Base-by-base conservation (phyloP, 1,140 invertebrate species). In the Aricia agestis region DNA sequence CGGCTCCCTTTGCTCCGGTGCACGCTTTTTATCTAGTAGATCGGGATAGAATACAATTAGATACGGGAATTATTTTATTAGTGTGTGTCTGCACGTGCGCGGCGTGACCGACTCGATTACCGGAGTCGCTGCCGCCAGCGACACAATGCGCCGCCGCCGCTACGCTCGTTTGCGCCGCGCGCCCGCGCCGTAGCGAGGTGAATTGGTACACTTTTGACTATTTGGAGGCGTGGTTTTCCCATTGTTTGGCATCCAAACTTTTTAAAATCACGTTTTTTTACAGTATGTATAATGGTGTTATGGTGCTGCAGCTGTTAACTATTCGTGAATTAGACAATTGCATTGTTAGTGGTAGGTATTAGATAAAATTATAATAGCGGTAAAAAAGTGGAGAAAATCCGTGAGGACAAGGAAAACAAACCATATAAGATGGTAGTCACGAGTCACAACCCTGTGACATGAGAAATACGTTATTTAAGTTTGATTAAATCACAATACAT, bases 31-130 rank as follows among this genome's bases (percentile, higher is more conserved):
- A 87, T 91, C 84, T 89, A 80, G 81, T 83, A 85, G 81, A 90
- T 90, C 89, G 79, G 84, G 89, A 89, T 91, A 90, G 82, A 82
- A 81, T 86, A 87, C 84, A 89, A 91, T 91, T 91, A 82, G 87
- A 91, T 89, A 91, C 89, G 87, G 89, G 87, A 91, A 90, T 91
- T 89, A 90, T 90, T 87, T 85, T 89, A 91, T 90, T 90, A 88
- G 87, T 89, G 88, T 86, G 78, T 82, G 81, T 81, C 82, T 82
- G 86, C 89, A 91, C 89, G 89, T 91, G 89, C 86, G 82, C 83
- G 78, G 85, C 86, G 82, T 91, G 86, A 89, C 89, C 83, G 90
- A 90, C 83, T 79, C 83, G 89, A 89, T 90, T 88, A 87, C 85
- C 83, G 86, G 76, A 76, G 76, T 74, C 75, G 76, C 77, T 74